These are phyloP conservation scores for Sciaenops ocellatus DNA, from an alignment of 2,797 vertebrate species.

Conservation along the genomic window DNA sequence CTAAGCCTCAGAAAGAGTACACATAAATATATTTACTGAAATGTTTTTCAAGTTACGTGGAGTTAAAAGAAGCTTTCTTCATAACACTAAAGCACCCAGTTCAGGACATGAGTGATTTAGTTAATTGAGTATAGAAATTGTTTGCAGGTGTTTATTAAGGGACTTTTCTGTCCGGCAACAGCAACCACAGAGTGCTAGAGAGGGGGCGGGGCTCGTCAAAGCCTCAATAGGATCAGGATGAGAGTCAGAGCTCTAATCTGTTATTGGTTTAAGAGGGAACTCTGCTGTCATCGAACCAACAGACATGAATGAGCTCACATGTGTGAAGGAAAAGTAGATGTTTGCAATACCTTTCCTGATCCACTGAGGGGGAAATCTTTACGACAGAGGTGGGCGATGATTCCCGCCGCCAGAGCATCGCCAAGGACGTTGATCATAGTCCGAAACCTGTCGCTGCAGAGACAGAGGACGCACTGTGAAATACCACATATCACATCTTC, in stretches of 20 bases:
- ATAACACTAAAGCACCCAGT: neutral
- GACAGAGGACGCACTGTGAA: neutral
- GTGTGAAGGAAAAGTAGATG: neutral
- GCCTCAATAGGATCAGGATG: constrained; percentile 15
- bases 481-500: too few relatives aligned
- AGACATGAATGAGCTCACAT: constrained; percentile 31
- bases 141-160: neutral
- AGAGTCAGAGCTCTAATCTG: constrained; percentile 35
- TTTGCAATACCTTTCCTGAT: constrained; percentile 68
- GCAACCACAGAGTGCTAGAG: neutral
- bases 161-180: constrained; percentile 28
- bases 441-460: constrained; percentile 88
- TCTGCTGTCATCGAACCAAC: constrained; percentile 15
- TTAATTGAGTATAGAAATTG: neutral
- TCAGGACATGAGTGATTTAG: neutral
- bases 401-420: constrained; percentile 91
- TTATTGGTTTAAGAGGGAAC: constrained; percentile 22
- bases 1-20: neutral
- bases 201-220: neutral
- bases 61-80: neutral
- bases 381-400: constrained; percentile 89
- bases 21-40: too few relatives aligned
- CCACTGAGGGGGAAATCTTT: constrained; percentile 87
- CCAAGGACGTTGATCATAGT: constrained; percentile 94
- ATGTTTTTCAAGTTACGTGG: too few relatives aligned